Evolutionary conservation across 2,797 vertebrate genomes (phyloP), one percentile per base, ranked within the genome.

Genomic region (Urosaurus nigricauda): DNA sequence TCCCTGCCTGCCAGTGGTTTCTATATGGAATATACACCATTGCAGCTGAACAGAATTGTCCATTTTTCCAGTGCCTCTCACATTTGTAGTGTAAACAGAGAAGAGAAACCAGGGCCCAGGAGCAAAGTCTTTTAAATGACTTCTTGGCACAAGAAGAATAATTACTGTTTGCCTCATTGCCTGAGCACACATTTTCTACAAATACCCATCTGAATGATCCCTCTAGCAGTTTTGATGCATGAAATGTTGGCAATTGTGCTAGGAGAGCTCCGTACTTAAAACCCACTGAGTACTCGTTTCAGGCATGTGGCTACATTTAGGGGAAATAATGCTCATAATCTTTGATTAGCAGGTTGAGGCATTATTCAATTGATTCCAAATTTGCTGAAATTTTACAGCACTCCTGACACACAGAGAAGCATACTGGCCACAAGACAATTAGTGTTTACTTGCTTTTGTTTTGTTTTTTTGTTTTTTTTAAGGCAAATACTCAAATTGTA

Each of bases 331-430:
- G 2, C 89, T 91, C 17, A 47, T 73, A 89, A 91, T 68, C 56
- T 94, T 93, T 94, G 81, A 82, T 92, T 94, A 89, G 84, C 47
- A 79, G 74, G 80, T 73, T 91, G 71, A 89, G 84, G 85, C 17
- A 83, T 89, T 86, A 85, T 87, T 92, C 83, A 93, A 35, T 79
- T 60, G 70, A 93, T 92, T 94, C 47, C 74, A 92, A 16, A 47
- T 94, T 85, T 90, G 84, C 24, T 90, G 82, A 94, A 95, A 93
- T 74, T 90, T 16, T 79, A 86, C 53, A 90, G 56, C 58, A 91
- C 82, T 85, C 92, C 81, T 40, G 75, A 95, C 60, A 90, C 40
- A 88, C 29, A 84, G 89, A 85, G 90, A 92, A 53, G n/a, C 17
- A 21, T 40, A 63, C 16, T 14, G 37, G 26, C 70, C 65, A 79